Evolutionary conservation across 1,140 invertebrate genomes (phyloP).

Genomic region (Calephelis virginiensis): DNA sequence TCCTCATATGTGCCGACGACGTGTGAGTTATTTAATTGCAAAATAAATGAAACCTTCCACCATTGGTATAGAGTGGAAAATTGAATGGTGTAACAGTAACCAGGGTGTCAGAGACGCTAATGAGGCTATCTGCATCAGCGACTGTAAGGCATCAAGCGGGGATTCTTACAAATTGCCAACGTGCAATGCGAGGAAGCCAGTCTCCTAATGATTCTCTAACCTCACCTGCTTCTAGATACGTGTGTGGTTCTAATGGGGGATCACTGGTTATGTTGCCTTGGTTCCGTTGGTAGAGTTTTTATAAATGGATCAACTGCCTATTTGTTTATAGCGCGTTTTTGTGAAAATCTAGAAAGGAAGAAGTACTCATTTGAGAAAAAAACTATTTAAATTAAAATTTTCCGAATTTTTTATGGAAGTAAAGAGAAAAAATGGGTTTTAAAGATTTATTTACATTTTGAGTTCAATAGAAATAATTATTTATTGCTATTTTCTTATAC

Average conservation of each 20-base stretch:
- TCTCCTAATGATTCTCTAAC: not conserved
- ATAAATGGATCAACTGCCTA: no score
- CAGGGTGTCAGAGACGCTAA: not conserved
- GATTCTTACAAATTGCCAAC: not conserved
- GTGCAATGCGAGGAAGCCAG: not conserved
- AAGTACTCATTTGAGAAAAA: no score
- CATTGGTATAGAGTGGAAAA: not conserved
- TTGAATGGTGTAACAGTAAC: not conserved
- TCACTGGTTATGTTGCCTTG: no score
- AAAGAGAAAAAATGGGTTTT: no score
- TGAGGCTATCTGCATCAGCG: constrained; percentile 5
- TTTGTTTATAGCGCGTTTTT: no score
- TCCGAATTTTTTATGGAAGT: no score
- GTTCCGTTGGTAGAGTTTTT: no score
- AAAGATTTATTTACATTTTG: no score
- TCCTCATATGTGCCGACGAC: not conserved
- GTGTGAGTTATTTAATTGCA: not conserved
- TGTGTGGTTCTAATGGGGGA: not conserved
- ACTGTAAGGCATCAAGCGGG: not conserved
- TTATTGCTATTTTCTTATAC: no score
- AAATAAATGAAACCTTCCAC: not conserved
- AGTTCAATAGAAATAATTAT: no score
- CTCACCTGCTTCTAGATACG: not conserved
- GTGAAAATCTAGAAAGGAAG: no score
- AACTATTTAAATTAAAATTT: no score